phyloP scores from a whole-genome alignment of 2,888 invertebrate species.

The Sinohyriopsis cumingii region DNA sequence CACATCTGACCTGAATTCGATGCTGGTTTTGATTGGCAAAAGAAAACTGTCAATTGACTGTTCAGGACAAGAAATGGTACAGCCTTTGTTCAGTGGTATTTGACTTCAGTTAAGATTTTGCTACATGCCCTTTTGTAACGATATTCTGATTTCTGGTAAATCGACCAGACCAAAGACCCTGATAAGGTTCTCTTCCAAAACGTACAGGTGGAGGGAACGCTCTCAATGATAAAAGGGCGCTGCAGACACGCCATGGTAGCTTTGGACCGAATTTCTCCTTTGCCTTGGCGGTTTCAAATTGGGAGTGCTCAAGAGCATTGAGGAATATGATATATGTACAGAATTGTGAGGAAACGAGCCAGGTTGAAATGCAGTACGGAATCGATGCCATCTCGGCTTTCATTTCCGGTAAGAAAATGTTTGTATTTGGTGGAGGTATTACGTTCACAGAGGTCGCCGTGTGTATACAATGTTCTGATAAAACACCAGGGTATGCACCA shows the following conservation, averaged over 20 bases:
- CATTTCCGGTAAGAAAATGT: conserved; percentile 30
- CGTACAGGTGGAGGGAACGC: conserved; percentile 37
- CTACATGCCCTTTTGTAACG: conserved; percentile 41
- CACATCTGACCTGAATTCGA: conserved; percentile 7
- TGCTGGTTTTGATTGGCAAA: conserved; percentile 35
- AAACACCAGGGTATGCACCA: no score
- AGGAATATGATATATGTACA: conserved; percentile 37
- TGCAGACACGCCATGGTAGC: conserved; percentile 46
- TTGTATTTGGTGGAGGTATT: conserved; percentile 42
- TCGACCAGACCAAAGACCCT: conserved; percentile 23
- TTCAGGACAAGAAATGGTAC: conserved; percentile 31
- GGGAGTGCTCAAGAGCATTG: conserved; percentile 34
- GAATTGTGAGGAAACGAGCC: conserved; percentile 35
- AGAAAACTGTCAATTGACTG: conserved; percentile 10
- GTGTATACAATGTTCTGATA: conserved; percentile 42
- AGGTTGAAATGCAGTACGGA: conserved; percentile 31
- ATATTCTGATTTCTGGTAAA: conserved; percentile 44
- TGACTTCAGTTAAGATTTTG: conserved; percentile 43
- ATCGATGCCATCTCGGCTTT: conserved; percentile 37
- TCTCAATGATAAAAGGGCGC: conserved; percentile 29
- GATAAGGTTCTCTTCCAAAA: conserved; percentile 34
- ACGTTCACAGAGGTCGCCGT: conserved; percentile 32
- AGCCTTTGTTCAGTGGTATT: conserved; percentile 29
- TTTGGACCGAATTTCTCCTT: conserved; percentile 21
- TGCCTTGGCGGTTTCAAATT: conserved; percentile 41